phyloP scores from a whole-genome alignment of 35 echinoderm and acorn worm species.

The Ptychodera flava region DNA sequence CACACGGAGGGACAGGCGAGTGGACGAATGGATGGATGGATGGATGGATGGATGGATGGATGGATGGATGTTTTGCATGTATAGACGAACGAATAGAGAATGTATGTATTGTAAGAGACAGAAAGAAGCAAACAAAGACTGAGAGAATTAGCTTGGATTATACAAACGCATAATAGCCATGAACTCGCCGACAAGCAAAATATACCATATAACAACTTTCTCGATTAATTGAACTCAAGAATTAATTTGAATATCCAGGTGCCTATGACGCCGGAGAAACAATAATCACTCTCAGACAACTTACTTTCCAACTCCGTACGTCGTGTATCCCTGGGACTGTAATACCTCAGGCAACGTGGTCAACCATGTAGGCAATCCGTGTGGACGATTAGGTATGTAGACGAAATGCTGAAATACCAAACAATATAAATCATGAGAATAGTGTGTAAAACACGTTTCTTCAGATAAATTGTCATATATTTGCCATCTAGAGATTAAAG shows the following conservation, averaged over 20 bases:
- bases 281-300: background rate
- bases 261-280: background rate
- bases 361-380: background rate
- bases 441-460: too few relatives aligned
- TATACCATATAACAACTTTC: background rate
- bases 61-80: background rate
- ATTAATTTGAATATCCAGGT: background rate
- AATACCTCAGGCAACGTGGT: background rate
- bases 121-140: background rate
- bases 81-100: background rate
- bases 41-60: background rate
- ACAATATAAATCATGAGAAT: too few relatives aligned
- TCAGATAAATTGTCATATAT: too few relatives aligned
- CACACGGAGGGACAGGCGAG: background rate
- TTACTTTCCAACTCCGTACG: background rate
- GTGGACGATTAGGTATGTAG: background rate
- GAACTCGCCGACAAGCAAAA: background rate
- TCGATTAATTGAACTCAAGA: background rate
- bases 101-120: background rate
- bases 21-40: background rate
- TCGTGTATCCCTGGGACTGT: background rate
- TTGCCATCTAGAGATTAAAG: too few relatives aligned
- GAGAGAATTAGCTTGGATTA: background rate
- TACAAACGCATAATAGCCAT: background rate
- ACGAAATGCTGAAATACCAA: background rate